Conservation (phyloP, 2,888 invertebrate genomes). For the Aromia moschata region DNA sequence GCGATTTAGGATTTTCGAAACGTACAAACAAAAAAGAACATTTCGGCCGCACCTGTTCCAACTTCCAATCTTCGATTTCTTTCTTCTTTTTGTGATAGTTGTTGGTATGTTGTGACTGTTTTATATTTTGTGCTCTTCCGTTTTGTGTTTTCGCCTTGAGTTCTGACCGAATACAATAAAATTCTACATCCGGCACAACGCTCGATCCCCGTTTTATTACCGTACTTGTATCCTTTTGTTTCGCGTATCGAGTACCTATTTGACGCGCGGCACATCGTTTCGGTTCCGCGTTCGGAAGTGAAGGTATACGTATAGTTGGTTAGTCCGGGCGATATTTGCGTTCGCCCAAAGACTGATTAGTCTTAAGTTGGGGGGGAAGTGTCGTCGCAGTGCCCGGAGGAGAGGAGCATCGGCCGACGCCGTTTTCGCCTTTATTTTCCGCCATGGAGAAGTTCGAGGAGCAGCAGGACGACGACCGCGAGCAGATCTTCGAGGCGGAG, state of each 20-base stretch:
- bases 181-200: constrained; percentile 12
- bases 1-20: constrained; percentile 49
- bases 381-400: constrained; percentile 35
- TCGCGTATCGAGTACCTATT: too few relatives aligned
- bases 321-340: constrained; percentile 16
- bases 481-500: constrained; percentile 77
- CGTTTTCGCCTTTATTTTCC: constrained; percentile 53
- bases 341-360: constrained; percentile 56
- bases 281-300: too few relatives aligned
- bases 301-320: neutral
- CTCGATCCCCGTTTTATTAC: constrained; percentile 27
- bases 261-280: too few relatives aligned
- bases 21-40: constrained; percentile 14
- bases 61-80: too few relatives aligned
- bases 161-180: neutral
- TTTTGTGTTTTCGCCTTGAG: constrained; percentile 28
- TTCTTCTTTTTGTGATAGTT: constrained; percentile 43
- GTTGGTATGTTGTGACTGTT: constrained; percentile 51
- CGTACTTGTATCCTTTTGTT: constrained; percentile 28
- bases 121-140: constrained; percentile 38
- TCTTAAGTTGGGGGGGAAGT: constrained; percentile 48
- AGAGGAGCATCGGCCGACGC: constrained; percentile 24
- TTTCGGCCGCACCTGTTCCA: constrained; percentile 38
- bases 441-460: constrained; percentile 75
- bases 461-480: constrained; percentile 76